Evolutionary conservation across 2,113 vertebrate species (phyloP).

Genomic region (Psilopsiagon aurifrons): DNA sequence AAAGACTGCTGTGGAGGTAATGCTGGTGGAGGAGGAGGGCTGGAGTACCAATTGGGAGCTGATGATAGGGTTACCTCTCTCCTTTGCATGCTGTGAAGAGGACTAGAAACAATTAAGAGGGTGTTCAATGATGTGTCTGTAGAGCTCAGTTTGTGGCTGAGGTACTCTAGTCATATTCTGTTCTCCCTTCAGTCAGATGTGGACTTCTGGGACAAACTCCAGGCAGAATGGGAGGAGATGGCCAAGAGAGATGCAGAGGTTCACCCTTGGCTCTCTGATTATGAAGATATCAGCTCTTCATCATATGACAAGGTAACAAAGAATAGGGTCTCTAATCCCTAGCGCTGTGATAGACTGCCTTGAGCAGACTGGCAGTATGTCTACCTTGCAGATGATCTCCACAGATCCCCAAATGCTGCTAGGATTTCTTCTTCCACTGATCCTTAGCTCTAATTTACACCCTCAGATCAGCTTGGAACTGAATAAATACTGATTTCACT

Average conservation of each 20-base stretch:
- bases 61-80: neutral
- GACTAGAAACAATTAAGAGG: neutral
- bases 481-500: neutral
- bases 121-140: neutral
- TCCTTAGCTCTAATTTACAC: neutral
- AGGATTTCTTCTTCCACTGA: neutral
- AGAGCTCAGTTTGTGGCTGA: neutral
- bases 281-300: constrained; percentile 86
- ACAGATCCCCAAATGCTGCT: neutral
- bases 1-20: constrained; percentile 96
- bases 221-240: constrained; percentile 99
- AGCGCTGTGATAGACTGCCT: neutral
- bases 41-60: neutral
- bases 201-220: constrained; percentile 99
- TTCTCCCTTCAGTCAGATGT: constrained; percentile 88
- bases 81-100: constrained; percentile 29
- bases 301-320: constrained; percentile 92
- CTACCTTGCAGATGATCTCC: neutral
- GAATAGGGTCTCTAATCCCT: neutral
- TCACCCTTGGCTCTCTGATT: constrained; percentile 97
- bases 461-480: neutral
- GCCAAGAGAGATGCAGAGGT: constrained; percentile 94
- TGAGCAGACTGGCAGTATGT: neutral
- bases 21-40: neutral
- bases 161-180: neutral